Evolutionary conservation across 2,888 invertebrate species (phyloP).

Genomic region (Mesorhabditis spiculigera): DNA sequence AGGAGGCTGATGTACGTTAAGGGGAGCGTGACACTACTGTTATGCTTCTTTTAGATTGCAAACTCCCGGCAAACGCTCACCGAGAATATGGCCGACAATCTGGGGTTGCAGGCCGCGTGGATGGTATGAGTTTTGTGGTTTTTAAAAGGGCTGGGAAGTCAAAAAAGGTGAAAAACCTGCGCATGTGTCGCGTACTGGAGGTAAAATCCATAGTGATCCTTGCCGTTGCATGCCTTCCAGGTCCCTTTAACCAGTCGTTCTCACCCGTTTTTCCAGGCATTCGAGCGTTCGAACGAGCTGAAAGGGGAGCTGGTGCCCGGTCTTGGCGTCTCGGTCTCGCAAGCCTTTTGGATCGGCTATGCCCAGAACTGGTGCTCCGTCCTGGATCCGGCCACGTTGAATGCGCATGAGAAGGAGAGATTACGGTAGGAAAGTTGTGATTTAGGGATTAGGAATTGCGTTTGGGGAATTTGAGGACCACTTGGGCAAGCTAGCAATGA

Average conservation of each 20-base stretch:
- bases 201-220: no score
- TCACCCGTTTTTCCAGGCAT: neutral
- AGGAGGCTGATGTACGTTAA: neutral
- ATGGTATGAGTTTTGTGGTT: neutral
- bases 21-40: neutral
- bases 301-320: neutral
- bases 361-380: conserved; percentile 4
- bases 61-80: neutral
- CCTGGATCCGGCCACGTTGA: neutral
- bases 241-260: no score
- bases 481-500: no score
- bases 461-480: no score
- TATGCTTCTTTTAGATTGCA: neutral
- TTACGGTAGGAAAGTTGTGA: no score
- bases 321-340: neutral
- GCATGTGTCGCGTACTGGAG: no score
- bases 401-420: no score
- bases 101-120: neutral
- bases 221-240: no score
- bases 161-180: no score
- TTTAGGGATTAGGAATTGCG: no score
- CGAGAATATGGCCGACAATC: neutral
- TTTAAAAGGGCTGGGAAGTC: neutral
- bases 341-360: neutral
- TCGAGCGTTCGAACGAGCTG: neutral